Percentiles rank a stretch among this genome's conserved stretches.
These are phyloP conservation scores for Megaptera novaeangliae DNA, from an alignment of 2,113 vertebrate species.

Conservation along the genomic window DNA sequence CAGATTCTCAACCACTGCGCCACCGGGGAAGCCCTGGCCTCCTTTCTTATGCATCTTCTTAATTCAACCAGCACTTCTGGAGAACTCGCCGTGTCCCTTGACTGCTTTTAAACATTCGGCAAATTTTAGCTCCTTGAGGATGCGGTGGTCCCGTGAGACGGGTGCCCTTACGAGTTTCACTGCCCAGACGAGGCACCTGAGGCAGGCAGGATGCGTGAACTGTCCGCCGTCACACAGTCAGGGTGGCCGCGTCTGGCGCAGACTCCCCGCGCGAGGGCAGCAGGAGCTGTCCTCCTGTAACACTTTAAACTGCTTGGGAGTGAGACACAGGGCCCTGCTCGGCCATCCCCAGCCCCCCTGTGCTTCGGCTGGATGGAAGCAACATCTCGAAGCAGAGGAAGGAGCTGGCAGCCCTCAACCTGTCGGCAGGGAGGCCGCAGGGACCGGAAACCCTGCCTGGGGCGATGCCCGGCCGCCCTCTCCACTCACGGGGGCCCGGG, in stretches of 20 bases:
- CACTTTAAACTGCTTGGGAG: too few relatives aligned
- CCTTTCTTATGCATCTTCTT: neutral
- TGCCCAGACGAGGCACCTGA: neutral
- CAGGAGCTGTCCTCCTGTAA: accelerated
- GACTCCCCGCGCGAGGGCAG: accelerated
- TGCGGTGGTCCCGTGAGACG: accelerated
- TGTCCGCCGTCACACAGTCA: accelerated
- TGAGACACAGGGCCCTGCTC: accelerated
- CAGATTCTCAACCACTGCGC: too few relatives aligned
- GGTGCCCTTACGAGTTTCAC: accelerated
- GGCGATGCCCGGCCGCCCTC: too few relatives aligned
- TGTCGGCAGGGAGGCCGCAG: accelerated
- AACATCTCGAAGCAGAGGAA: accelerated
- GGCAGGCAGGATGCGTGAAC: accelerated
- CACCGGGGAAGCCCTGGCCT: neutral
- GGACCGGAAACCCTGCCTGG: too few relatives aligned
- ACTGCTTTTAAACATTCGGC: accelerated
- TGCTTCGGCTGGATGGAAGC: accelerated
- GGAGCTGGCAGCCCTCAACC: neutral
- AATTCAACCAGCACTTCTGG: accelerated
- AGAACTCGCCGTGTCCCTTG: accelerated
- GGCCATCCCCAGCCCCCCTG: accelerated
- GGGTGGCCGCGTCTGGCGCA: accelerated
- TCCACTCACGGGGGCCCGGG: accelerated
- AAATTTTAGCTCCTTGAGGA: accelerated